Percentiles rank a stretch among this genome's conserved stretches.
Conservation (phyloP, 2,113 vertebrate species). For the Choloepus hoffmanni region DNA sequence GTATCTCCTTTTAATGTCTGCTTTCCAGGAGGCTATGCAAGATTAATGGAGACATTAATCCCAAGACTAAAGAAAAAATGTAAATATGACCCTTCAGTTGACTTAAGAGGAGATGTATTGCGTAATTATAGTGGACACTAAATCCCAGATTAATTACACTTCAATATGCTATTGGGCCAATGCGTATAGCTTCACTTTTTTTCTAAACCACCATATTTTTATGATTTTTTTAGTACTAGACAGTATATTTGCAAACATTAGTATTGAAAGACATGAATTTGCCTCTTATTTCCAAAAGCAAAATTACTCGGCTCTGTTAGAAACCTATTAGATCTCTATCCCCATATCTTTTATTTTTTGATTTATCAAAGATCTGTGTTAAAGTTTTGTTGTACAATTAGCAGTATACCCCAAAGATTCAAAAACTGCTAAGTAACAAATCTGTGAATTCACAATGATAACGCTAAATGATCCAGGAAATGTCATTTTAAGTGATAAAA, state of each 20-base stretch:
- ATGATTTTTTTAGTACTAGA: slow-evolving; percentile 35
- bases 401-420: slow-evolving; percentile 36
- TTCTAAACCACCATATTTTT: slow-evolving; percentile 21
- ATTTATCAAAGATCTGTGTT: slow-evolving; percentile 31
- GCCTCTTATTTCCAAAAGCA: neutral
- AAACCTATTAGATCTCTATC: neutral
- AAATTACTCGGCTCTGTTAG: slow-evolving; percentile 15
- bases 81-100: slow-evolving; percentile 46
- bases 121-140: neutral
- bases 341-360: slow-evolving; percentile 46
- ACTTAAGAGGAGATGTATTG: slow-evolving; percentile 30
- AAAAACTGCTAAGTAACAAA: slow-evolving; percentile 56
- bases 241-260: slow-evolving; percentile 50
- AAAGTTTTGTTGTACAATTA: slow-evolving; percentile 41
- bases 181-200: slow-evolving; percentile 4
- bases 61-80: slow-evolving; percentile 47
- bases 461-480: slow-evolving; percentile 70
- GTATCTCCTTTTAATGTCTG: slow-evolving; percentile 37
- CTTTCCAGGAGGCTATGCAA: slow-evolving; percentile 29
- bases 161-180: slow-evolving; percentile 10
- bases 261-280: slow-evolving; percentile 49
- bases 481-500: slow-evolving; percentile 74
- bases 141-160: slow-evolving; percentile 61
- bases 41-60: slow-evolving; percentile 55
- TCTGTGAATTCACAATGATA: slow-evolving; percentile 42